These are phyloP conservation scores for Oedothorax gibbosus DNA, from an alignment of 1,140 invertebrate species.

Conservation along the genomic window DNA sequence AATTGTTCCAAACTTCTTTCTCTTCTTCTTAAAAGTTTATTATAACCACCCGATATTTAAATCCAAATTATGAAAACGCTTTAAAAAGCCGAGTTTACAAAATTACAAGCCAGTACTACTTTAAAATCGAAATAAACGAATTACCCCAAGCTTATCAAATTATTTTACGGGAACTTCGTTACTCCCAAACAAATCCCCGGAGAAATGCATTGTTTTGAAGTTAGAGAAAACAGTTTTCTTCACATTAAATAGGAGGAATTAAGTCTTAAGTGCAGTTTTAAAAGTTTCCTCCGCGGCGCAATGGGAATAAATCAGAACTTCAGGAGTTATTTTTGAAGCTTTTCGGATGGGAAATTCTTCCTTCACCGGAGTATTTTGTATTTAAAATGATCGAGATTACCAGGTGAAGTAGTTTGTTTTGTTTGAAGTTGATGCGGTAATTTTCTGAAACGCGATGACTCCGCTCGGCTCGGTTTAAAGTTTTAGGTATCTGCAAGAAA, in stretches of 20 bases:
- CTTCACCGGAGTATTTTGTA: neutral
- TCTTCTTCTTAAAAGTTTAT: constrained; percentile 26
- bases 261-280: constrained; percentile 51
- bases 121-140: constrained; percentile 58
- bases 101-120: constrained; percentile 7
- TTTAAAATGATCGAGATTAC: neutral
- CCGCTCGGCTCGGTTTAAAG: no score
- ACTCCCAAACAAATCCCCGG: constrained; percentile 22
- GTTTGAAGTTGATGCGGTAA: constrained; percentile 2
- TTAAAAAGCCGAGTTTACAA: constrained; percentile 8
- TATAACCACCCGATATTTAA: constrained; percentile 42
- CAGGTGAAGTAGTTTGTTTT: neutral
- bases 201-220: constrained; percentile 43
- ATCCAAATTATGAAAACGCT: constrained; percentile 54
- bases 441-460: neutral
- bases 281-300: constrained; percentile 37
- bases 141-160: constrained; percentile 50
- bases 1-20: neutral
- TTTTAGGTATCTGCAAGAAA: no score
- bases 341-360: neutral
- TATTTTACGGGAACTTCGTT: constrained; percentile 55
- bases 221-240: constrained; percentile 52
- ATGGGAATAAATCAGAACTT: constrained; percentile 55
- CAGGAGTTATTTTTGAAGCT: constrained; percentile 31
- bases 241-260: constrained; percentile 47